Base-by-base conservation (phyloP, 2,797 vertebrate species). In the Lutjanus campechanus region DNA sequence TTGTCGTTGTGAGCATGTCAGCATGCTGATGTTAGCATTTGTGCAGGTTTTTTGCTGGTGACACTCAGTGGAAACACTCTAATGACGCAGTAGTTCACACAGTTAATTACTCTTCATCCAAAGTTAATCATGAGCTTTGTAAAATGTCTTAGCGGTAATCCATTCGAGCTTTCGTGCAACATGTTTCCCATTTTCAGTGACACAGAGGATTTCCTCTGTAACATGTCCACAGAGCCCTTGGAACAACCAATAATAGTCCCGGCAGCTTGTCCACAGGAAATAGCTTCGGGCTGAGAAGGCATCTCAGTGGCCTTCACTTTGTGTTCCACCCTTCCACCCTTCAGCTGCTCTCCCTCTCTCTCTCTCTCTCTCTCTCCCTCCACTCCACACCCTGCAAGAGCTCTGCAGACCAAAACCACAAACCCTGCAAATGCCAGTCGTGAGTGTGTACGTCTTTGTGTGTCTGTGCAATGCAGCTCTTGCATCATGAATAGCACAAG, bases 241-340 rank as follows among this genome's bases (percentile, higher is more conserved):
- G 60, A 84, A 67, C 53, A 79, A 61, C 81, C 85, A 80, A 75
- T 88, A 85, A 88, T 81, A 86, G 81, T 71, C 58, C 61, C 72
- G 15, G 67, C 85, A 85, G 88, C 85, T 90, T 84, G 82, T 92
- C 83, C 77, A 88, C 86, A 92, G 92, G 91, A 94, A 92, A 93
- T 89, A 91, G 85, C 78, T 90, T 67, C 11, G 41, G 81, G 77
- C 73, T 86, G 86, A 91, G 89, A 81, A 89, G 83, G 82, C 85
- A 86, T 90, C 87, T 88, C 79, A 78, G 74, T 80, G 85, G 86
- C 86, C 90, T 90, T 89, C 70, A 47, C 69, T 89, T 74, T 87
- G 71, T 66, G 85, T 82, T 85, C 73, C 85, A 90, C 89, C 81
- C 84, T 65, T 91, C 82, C 66, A 78, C 41, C 51, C 58, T 44